Conservation (phyloP, 2,888 invertebrate species). For the Papilio elwesi region DNA sequence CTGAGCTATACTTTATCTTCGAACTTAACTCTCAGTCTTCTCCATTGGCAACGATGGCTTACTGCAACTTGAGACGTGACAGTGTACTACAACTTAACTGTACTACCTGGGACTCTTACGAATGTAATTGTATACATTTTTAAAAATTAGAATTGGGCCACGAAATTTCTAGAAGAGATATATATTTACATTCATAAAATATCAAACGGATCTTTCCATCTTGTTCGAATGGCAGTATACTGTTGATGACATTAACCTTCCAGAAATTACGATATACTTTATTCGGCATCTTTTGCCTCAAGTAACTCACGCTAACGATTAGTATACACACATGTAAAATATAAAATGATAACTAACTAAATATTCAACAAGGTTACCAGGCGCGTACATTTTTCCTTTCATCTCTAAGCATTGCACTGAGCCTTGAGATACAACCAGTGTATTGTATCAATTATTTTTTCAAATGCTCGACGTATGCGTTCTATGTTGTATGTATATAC, state of each 20-base stretch:
- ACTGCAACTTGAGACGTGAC: too few relatives aligned
- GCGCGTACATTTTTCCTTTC: conserved; percentile 71
- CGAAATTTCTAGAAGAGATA: too few relatives aligned
- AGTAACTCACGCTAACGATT: background rate
- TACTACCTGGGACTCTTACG: too few relatives aligned
- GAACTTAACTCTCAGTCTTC: too few relatives aligned
- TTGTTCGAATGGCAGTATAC: too few relatives aligned
- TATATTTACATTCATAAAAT: too few relatives aligned
- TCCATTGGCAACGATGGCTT: too few relatives aligned
- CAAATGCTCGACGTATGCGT: conserved; percentile 15
- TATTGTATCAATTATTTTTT: conserved; percentile 62
- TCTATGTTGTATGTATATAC: background rate
- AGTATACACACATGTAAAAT: conserved; percentile 44
- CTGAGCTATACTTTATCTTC: too few relatives aligned
- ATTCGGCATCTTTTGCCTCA: background rate
- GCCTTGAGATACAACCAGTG: conserved; percentile 71
- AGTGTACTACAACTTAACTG: too few relatives aligned
- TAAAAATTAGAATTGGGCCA: too few relatives aligned
- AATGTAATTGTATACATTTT: too few relatives aligned
- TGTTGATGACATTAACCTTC: background rate
- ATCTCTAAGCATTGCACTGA: conserved; percentile 67
- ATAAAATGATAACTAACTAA: conserved; percentile 60
- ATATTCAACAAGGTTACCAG: conserved; percentile 68
- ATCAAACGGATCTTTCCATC: too few relatives aligned
- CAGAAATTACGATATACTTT: background rate